Evolutionary conservation across 53 echinoderm and acorn worm genomes (phyloP), one percentile per base, ranked within the genome.

Genomic region (Holothuria leucospilota): DNA sequence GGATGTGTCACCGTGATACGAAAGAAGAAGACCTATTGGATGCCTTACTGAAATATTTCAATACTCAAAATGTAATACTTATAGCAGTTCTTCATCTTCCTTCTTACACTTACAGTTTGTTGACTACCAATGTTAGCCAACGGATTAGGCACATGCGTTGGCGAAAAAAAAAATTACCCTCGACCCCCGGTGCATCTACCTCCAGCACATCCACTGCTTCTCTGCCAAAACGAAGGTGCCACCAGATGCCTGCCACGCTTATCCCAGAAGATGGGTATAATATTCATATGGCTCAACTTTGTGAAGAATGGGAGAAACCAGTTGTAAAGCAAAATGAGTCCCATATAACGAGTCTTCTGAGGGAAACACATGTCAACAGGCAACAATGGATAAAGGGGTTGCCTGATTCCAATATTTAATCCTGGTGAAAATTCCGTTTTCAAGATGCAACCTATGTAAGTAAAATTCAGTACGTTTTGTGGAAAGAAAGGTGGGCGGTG

Each of bases 131-230:
- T 53, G 69, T 89, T 10, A 59, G 70, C 83, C 89, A 89, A 49
- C n/a, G 65, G 39, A 89, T 89, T 49, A 39, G 89, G 26, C 89
- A 83, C 38, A 89, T 89, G 63, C 69, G 88, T 59, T 88, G 88
- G 82, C 21, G 49, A 69, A 28, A 69, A 24, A 88, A 81, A 71
- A 81, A 52, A 60, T 80, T 82, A 38, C 40, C 41, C 63, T 40
- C 46, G 8, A 46, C 46, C 46, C 46, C 46, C 6, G 46, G 46
- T 46, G 46, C 46, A 46, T 46, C 46, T 46, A 46, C 46, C 46
- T 46, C 46, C 46, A 46, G 46, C 8, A 46, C 46, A 46, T 46
- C 46, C 46, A 46, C 46, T 46, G 46, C 11, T 11, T 46, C 46
- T 46, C 11, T 46, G 46, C 46, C 46, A 46, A 46, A 46, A 46